Conservation (phyloP, 2,113 vertebrate species). For the Engystomops pustulosus region DNA sequence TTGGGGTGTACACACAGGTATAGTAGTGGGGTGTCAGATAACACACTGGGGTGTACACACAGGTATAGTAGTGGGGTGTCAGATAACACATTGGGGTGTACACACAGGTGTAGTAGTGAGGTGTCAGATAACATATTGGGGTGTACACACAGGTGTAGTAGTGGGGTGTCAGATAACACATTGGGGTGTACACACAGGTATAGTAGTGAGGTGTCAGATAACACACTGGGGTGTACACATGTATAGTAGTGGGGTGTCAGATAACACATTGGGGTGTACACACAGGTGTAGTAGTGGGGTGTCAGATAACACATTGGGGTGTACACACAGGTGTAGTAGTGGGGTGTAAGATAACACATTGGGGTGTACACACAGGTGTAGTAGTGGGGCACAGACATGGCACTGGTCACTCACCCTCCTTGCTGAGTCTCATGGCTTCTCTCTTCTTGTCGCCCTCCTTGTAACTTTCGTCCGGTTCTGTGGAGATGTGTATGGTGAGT, state of each 20-base stretch:
- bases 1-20: too few species aligned
- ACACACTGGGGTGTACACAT: neutral
- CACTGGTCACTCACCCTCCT: constrained; percentile 88
- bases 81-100: neutral
- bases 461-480: constrained; percentile 95
- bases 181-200: neutral
- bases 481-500: neutral
- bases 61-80: neutral
- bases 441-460: constrained; percentile 96
- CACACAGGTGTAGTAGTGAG: neutral
- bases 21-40: too few species aligned
- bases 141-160: neutral
- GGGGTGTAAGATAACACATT: too few species aligned
- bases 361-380: neutral
- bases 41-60: neutral
- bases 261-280: neutral
- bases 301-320: too few species aligned
- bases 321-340: neutral
- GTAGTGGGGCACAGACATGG: neutral
- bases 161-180: too few species aligned
- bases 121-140: neutral
- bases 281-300: neutral
- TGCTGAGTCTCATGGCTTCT: constrained; percentile 97
- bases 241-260: neutral
- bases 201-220: neutral